Percentiles rank a stretch among this genome's conserved stretches.
These are phyloP conservation scores for Nettapus auritus DNA, from an alignment of 2,113 vertebrate species.

Conservation along the genomic window DNA sequence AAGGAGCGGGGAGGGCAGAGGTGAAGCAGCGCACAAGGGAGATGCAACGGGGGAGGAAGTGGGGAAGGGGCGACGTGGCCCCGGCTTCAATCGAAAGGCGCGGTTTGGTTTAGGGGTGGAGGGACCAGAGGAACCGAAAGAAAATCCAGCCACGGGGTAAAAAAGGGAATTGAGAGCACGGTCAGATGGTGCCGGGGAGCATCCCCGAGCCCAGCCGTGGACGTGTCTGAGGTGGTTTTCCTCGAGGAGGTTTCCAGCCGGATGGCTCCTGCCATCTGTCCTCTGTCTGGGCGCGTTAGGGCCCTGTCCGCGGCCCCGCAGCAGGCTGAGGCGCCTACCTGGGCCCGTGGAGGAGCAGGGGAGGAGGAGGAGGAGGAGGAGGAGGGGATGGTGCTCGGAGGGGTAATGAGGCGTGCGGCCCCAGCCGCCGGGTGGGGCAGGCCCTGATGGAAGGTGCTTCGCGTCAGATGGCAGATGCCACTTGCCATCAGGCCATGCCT, in stretches of 20 bases:
- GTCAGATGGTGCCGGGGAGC: neutral
- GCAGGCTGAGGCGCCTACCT: neutral
- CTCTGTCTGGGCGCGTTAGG: conserved; percentile 33
- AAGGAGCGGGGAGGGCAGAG: neutral
- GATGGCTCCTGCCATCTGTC: conserved; percentile 53
- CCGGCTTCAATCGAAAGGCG: accelerated
- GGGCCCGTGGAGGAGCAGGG: accelerated
- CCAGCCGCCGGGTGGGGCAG: conserved; percentile 24
- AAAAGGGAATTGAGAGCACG: conserved; percentile 52
- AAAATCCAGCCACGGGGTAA: neutral
- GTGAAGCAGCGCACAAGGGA: neutral
- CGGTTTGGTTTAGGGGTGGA: neutral
- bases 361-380: neutral
- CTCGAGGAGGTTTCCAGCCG: conserved; percentile 13
- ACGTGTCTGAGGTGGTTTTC: conserved; percentile 45
- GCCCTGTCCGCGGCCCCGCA: neutral
- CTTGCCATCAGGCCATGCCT: conserved; percentile 77
- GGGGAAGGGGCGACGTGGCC: neutral
- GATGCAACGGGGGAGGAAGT: accelerated
- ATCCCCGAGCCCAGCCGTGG: neutral
- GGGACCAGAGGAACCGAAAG: conserved; percentile 16
- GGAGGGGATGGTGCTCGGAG: no score
- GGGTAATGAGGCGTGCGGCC: conserved; percentile 69
- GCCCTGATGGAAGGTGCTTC: conserved; percentile 79
- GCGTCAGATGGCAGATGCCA: conserved; percentile 80